These are phyloP conservation scores for Sebastes itinus DNA, from an alignment of 2,797 vertebrate genomes.

Conservation along the genomic window DNA sequence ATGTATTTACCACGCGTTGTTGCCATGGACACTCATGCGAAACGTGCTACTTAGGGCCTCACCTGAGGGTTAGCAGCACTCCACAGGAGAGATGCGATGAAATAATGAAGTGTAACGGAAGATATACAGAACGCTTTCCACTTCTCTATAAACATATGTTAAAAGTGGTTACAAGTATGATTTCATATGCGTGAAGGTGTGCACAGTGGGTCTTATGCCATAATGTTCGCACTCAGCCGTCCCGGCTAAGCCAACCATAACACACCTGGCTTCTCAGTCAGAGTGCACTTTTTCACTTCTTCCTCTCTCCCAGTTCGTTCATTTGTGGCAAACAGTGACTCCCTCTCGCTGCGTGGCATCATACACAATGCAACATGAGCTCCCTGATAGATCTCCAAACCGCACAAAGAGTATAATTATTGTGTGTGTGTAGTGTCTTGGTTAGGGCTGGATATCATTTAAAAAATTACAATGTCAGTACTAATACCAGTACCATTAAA, in stretches of 20 bases:
- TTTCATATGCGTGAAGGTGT: constrained; percentile 21
- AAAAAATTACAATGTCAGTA: no score
- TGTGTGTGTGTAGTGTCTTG: not conserved
- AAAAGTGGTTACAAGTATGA: constrained; percentile 14
- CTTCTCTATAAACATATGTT: constrained; percentile 19
- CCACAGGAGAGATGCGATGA: not conserved
- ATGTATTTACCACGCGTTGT: constrained; percentile 12
- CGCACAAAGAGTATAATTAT: not conserved
- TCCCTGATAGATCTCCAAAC: constrained; percentile 10
- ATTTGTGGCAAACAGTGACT: constrained; percentile 6
- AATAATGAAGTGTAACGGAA: constrained; percentile 20
- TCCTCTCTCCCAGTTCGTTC: not conserved
- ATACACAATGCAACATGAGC: constrained; percentile 39
- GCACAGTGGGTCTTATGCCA: constrained; percentile 11
- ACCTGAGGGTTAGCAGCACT: constrained; percentile 16
- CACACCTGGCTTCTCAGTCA: constrained; percentile 54
- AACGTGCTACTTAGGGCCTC: constrained; percentile 8
- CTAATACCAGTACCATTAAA: no score
- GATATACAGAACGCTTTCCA: constrained; percentile 25
- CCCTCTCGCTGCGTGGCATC: constrained; percentile 17
- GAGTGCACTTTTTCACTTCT: not conserved
- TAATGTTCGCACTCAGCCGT: constrained; percentile 31
- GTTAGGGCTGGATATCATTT: no score
- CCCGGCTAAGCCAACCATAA: constrained; percentile 42
- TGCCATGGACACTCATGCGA: constrained; percentile 12